Percentiles rank a stretch among this genome's conserved stretches.
Evolutionary conservation across 2,113 vertebrate genomes (phyloP).

Genomic region (Alligator sinensis): DNA sequence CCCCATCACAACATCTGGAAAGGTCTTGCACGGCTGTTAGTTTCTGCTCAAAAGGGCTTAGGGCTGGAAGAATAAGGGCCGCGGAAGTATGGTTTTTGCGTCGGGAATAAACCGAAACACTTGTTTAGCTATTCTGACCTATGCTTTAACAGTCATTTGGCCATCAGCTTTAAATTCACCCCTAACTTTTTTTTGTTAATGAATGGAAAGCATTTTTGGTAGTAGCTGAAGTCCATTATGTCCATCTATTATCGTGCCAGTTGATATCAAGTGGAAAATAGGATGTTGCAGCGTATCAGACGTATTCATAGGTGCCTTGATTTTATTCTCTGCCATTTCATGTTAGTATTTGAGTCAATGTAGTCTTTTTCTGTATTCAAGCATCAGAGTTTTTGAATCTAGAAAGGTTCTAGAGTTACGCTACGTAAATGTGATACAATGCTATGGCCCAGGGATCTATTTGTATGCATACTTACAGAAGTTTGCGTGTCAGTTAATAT

Average conservation of each 20-base stretch:
- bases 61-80: not conserved
- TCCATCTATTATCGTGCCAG: not conserved
- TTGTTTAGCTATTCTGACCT: not conserved
- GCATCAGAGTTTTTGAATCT: not conserved
- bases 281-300: not conserved
- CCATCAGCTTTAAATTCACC: not conserved
- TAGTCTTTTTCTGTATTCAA: accelerated
- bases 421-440: not conserved
- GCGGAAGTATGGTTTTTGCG: not conserved
- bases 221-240: not conserved
- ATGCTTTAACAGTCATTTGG: not conserved
- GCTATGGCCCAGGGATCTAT: not conserved
- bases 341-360: accelerated
- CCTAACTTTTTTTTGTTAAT: not conserved
- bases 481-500: not conserved
- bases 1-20: not conserved
- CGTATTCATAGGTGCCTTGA: not conserved
- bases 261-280: not conserved
- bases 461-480: not conserved
- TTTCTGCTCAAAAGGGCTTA: not conserved
- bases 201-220: not conserved
- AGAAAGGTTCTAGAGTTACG: accelerated
- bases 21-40: not conserved
- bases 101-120: not conserved
- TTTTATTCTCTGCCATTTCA: not conserved